Evolutionary conservation across 2,888 invertebrate genomes (phyloP).

Genomic region (Stictocephala bisonia): DNA sequence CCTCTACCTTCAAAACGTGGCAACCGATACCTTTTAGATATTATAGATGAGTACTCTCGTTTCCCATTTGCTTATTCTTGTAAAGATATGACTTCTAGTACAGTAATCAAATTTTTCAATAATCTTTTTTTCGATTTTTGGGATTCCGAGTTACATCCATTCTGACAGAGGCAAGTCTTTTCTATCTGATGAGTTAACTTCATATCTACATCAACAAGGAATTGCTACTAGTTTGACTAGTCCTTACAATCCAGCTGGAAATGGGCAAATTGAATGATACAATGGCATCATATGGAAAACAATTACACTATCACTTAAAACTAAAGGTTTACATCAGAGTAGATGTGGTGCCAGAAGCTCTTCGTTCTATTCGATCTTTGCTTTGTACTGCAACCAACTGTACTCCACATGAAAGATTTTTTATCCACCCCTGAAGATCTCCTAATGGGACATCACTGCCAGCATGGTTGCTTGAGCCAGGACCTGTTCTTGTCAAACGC

Average conservation of each 20-base stretch:
- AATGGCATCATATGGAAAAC: conserved; percentile 54
- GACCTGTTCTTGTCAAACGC: not conserved
- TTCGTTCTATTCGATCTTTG: conserved; percentile 53
- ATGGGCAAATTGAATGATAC: conserved; percentile 52
- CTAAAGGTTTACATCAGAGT: conserved; percentile 47
- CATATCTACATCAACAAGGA: conserved; percentile 44
- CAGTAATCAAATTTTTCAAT: conserved; percentile 16
- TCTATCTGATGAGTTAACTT: conserved; percentile 45
- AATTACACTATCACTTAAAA: conserved; percentile 48
- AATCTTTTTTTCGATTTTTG: conserved; percentile 30
- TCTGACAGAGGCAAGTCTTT: conserved; percentile 42
- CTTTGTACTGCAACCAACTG: conserved; percentile 52
- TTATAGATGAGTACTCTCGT: conserved; percentile 48
- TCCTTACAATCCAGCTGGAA: conserved; percentile 51
- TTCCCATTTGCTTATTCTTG: conserved; percentile 49
- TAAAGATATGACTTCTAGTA: conserved; percentile 37
- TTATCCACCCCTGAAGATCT: conserved; percentile 6
- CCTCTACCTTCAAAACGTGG: too few species aligned
- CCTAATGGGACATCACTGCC: not conserved
- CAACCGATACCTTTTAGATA: conserved; percentile 43
- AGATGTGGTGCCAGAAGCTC: conserved; percentile 49
- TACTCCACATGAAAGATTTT: conserved; percentile 52
- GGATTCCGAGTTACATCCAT: conserved; percentile 31
- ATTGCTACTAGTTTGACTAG: conserved; percentile 52
- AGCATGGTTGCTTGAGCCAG: not conserved